These are phyloP conservation scores for Microcebus lehilahytsara DNA, from an alignment of 2,113 vertebrate genomes.

Conservation along the genomic window DNA sequence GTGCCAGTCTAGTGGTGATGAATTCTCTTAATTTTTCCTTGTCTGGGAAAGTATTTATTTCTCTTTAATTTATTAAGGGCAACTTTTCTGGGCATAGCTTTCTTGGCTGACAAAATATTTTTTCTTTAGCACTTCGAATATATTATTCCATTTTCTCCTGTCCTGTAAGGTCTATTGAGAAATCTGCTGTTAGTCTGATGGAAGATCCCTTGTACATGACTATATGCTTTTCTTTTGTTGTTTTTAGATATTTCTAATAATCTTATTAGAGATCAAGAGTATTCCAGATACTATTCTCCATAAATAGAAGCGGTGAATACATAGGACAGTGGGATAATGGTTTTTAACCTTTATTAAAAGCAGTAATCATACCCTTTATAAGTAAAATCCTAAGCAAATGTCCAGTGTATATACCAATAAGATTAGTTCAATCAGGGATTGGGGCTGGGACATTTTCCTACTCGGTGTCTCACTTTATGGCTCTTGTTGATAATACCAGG, in stretches of 20 bases:
- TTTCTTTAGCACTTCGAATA: neutral
- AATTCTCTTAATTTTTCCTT: neutral
- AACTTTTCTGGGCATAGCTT: neutral
- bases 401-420: neutral
- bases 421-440: neutral
- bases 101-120: neutral
- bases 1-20: neutral
- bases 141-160: neutral
- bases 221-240: neutral
- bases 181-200: neutral
- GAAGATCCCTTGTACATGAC: neutral
- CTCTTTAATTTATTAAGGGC: neutral
- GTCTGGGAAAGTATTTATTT: neutral
- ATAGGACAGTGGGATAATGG: neutral
- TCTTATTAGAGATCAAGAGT: neutral
- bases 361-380: neutral
- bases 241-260: neutral
- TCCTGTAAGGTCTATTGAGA: neutral
- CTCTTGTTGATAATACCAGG: neutral
- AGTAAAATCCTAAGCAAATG: neutral
- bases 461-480: neutral
- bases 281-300: neutral
- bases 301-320: neutral
- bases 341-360: neutral
- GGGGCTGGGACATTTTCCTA: neutral